Percentiles rank a stretch among this genome's conserved stretches.
Conservation (phyloP, 2,113 vertebrate genomes). For the Zingel zingel region DNA sequence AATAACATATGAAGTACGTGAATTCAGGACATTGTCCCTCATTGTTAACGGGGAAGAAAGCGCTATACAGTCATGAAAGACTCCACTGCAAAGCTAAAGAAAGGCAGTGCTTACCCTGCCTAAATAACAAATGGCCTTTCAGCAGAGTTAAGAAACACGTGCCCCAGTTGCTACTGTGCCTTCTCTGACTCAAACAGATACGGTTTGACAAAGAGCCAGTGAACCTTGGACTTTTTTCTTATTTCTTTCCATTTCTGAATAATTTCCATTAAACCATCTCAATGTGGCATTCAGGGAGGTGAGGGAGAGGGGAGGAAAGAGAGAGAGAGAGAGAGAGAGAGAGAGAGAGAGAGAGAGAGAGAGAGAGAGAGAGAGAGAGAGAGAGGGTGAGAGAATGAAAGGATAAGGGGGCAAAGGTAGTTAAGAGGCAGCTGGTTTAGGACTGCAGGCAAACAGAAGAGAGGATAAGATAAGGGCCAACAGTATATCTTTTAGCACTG, state of each 20-base stretch:
- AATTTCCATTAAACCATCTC: constrained; percentile 69
- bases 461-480: constrained; percentile 55
- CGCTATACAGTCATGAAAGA: constrained; percentile 3
- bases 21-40: background rate
- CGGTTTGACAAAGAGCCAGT: constrained; percentile 56
- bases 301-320: no score
- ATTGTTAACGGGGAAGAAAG: constrained; percentile 33
- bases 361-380: no score
- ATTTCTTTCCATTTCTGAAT: constrained; percentile 65
- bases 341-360: no score
- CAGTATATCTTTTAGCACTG: constrained; percentile 60
- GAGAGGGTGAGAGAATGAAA: no score
- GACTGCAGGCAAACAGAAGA: constrained; percentile 50
- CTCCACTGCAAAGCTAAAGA: constrained; percentile 26
- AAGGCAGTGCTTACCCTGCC: constrained; percentile 39
- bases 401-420: constrained; percentile 61
- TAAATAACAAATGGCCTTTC: constrained; percentile 63
- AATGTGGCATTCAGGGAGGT: constrained; percentile 46
- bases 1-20: background rate
- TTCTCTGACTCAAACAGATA: constrained; percentile 57
- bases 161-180: constrained; percentile 44
- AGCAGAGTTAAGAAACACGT: constrained; percentile 54
- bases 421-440: constrained; percentile 59
- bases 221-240: constrained; percentile 48
- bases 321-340: no score